Conservation (phyloP, 2,113 vertebrate species). For the Cryptoleucopteryx plumbea region DNA sequence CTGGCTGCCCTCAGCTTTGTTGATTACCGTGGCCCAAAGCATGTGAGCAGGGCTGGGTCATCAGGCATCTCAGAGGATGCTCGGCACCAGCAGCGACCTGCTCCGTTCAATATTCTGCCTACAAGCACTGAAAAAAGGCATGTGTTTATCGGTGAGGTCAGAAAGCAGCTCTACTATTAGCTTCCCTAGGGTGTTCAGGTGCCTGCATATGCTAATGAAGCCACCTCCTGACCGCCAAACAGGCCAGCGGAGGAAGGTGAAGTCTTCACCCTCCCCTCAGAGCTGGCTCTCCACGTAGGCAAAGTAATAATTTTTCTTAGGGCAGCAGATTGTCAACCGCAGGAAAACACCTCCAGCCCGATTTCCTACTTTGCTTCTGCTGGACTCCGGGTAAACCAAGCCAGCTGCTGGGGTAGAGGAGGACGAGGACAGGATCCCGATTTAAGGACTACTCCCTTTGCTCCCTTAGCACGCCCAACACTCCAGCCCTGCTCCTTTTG, state of each 20-base stretch:
- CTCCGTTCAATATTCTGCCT: background rate
- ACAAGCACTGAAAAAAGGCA: background rate
- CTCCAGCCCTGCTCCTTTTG: background rate
- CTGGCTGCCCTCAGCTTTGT: background rate
- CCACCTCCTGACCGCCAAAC: background rate
- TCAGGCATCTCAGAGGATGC: background rate
- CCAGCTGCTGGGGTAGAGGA: background rate
- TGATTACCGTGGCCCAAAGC: background rate
- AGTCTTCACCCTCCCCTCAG: background rate
- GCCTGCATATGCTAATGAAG: fast-evolving
- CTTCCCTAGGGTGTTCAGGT: background rate
- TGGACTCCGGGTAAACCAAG: background rate
- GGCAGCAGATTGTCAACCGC: background rate
- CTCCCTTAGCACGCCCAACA: fast-evolving
- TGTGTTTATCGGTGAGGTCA: fast-evolving
- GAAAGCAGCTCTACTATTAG: background rate
- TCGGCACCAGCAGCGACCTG: fast-evolving
- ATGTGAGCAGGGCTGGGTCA: fast-evolving
- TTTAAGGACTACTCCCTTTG: background rate
- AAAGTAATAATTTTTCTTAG: background rate
- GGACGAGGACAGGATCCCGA: background rate
- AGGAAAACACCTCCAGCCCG: background rate
- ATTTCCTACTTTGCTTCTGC: background rate
- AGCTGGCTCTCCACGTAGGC: background rate
- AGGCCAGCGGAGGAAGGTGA: background rate